phyloP scores from a whole-genome alignment of 2,113 vertebrate species.

The Synchiropus splendidus region DNA sequence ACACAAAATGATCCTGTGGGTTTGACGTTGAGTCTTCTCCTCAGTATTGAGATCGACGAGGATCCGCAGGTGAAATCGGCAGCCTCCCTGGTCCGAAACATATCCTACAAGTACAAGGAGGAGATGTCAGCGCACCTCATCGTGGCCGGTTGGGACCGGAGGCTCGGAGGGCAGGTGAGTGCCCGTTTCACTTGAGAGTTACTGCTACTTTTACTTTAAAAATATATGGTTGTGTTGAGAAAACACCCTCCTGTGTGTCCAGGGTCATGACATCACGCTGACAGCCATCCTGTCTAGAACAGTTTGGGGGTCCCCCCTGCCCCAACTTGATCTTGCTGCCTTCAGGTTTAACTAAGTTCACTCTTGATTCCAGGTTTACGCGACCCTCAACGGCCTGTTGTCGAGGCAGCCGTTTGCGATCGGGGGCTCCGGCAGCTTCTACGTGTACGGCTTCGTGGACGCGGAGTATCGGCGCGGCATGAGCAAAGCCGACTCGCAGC shows the following conservation, averaged over 20 bases:
- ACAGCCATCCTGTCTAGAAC: too few relatives aligned
- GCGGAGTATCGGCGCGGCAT: conserved; percentile 70
- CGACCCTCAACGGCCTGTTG: conserved; percentile 72
- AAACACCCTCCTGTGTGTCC: too few relatives aligned
- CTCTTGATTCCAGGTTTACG: conserved; percentile 66
- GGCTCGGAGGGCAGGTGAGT: conserved; percentile 72
- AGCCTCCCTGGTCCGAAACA: conserved; percentile 73
- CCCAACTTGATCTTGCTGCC: too few relatives aligned
- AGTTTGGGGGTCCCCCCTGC: too few relatives aligned
- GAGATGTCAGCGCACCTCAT: conserved; percentile 79
- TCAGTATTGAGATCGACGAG: conserved; percentile 70
- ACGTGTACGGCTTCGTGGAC: conserved; percentile 80
- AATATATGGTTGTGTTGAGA: too few relatives aligned
- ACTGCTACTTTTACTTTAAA: too few relatives aligned
- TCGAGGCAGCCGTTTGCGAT: conserved; percentile 73
- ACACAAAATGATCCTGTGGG: too few relatives aligned
- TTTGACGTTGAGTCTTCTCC: background rate
- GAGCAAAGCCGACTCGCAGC: conserved; percentile 63
- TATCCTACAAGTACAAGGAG: conserved; percentile 80
- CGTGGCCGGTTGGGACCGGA: conserved; percentile 79
- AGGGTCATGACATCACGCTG: too few relatives aligned
- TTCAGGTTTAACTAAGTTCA: too few relatives aligned
- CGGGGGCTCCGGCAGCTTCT: conserved; percentile 77
- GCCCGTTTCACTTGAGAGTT: too few relatives aligned
- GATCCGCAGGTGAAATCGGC: conserved; percentile 73